Conservation (phyloP, 2,113 vertebrate species). For the Cololabis saira region DNA sequence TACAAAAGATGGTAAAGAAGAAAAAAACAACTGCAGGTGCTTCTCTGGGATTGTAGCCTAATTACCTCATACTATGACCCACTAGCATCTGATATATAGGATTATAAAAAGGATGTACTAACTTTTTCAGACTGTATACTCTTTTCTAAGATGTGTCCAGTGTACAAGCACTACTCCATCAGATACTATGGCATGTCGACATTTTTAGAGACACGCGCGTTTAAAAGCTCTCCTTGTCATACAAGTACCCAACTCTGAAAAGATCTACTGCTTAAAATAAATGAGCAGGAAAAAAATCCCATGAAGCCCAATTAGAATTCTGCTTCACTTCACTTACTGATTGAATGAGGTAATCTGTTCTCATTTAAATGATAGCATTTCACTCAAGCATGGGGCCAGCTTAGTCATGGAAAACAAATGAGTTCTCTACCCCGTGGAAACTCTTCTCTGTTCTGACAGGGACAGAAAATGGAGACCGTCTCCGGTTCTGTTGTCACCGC, state of each 20-base stretch:
- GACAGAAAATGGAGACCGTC: slow-evolving; percentile 49
- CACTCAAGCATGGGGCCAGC: slow-evolving; percentile 58
- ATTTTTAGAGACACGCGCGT: slow-evolving; percentile 71
- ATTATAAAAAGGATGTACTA: background rate
- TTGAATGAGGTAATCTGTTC: slow-evolving; percentile 74
- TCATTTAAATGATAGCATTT: slow-evolving; percentile 75
- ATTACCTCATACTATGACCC: no score
- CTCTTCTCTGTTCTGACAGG: slow-evolving; percentile 44
- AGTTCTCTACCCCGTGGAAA: slow-evolving; percentile 55
- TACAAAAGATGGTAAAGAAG: no score
- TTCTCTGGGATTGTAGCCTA: no score
- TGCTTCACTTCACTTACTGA: slow-evolving; percentile 71
- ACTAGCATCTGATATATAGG: no score
- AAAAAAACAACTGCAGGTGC: no score
- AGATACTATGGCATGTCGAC: slow-evolving; percentile 54
- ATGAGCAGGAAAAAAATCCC: slow-evolving; percentile 34
- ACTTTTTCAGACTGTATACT: background rate
- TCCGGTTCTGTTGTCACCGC: slow-evolving; percentile 42
- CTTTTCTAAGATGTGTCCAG: background rate
- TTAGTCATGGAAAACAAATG: slow-evolving; percentile 75
- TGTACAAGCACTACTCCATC: slow-evolving; percentile 18
- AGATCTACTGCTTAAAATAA: slow-evolving; percentile 28
- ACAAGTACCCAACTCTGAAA: slow-evolving; percentile 21
- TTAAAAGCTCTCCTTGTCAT: slow-evolving; percentile 33
- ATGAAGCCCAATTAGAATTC: slow-evolving; percentile 75